Conservation (phyloP, 2,797 vertebrate genomes). For the Pagetopsis macropterus region DNA sequence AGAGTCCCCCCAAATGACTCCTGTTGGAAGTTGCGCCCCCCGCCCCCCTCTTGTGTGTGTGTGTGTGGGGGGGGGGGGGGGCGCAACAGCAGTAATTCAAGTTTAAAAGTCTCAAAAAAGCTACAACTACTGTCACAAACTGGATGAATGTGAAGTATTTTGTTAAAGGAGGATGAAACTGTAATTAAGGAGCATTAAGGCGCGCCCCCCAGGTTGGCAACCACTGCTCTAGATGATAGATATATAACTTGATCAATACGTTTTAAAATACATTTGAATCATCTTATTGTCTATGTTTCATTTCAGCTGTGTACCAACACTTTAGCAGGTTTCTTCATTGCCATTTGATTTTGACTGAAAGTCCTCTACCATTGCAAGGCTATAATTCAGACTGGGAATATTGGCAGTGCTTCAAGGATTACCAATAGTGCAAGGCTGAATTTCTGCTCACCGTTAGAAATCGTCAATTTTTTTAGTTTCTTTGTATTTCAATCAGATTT, state of each 20-base stretch:
- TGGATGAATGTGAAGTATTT: too few relatives aligned
- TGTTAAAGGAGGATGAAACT: too few relatives aligned
- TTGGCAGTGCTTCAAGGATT: slow-evolving; percentile 28
- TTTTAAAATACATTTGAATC: slow-evolving; percentile 2
- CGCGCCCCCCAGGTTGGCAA: too few relatives aligned
- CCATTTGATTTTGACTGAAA: slow-evolving; percentile 21
- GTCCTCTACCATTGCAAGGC: slow-evolving; percentile 5
- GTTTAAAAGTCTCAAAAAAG: too few relatives aligned
- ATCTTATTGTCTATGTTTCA: too few relatives aligned
- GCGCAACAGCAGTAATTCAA: too few relatives aligned
- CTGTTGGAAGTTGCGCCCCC: too few relatives aligned
- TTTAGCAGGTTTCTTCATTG: slow-evolving; percentile 6
- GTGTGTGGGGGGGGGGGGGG: too few relatives aligned
- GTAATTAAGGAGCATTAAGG: too few relatives aligned
- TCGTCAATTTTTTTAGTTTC: slow-evolving; percentile 39
- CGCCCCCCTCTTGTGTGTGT: too few relatives aligned
- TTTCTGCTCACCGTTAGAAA: slow-evolving; percentile 24
- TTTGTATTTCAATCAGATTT: slow-evolving; percentile 33
- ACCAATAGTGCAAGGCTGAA: slow-evolving; percentile 25
- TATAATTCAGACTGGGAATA: slow-evolving; percentile 23
- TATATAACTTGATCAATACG: not conserved
- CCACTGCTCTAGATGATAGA: not conserved
- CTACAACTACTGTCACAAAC: too few relatives aligned
- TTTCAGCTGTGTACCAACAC: not conserved
- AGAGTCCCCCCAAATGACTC: too few relatives aligned